phyloP scores from a whole-genome alignment of 2,888 invertebrate species.

The Hirtodrosophila cameraria region DNA sequence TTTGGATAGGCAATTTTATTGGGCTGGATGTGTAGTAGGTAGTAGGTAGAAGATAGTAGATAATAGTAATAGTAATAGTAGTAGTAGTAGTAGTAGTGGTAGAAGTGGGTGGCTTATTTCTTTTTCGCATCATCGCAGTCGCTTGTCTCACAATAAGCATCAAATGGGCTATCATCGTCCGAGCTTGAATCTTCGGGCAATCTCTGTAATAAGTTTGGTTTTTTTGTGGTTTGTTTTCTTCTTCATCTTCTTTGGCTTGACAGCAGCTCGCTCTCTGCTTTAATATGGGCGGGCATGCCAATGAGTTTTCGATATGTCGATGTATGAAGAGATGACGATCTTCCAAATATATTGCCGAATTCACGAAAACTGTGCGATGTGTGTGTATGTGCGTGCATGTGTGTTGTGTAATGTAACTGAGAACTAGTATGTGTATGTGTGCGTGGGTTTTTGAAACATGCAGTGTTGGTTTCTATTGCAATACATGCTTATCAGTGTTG shows the following conservation, averaged over 20 bases:
- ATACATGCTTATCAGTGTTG: slow-evolving; percentile 47
- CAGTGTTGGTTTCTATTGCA: slow-evolving; percentile 20
- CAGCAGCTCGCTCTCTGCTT: slow-evolving; percentile 20
- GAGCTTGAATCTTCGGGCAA: slow-evolving; percentile 83
- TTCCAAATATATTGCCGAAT: slow-evolving; percentile 41
- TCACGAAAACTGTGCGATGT: slow-evolving; percentile 26
- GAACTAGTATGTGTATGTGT: background rate
- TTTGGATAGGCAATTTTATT: slow-evolving; percentile 35
- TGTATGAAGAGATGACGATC: slow-evolving; percentile 24
- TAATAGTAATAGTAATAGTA: slow-evolving; percentile 12
- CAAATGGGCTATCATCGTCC: slow-evolving; percentile 83
- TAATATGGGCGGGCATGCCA: slow-evolving; percentile 42
- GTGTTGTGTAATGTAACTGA: background rate
- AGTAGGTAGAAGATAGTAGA: slow-evolving; percentile 15
- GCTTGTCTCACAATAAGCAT: slow-evolving; percentile 82
- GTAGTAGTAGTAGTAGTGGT: slow-evolving; percentile 37
- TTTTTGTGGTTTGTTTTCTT: slow-evolving; percentile 21
- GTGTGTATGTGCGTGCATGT: slow-evolving; percentile 8
- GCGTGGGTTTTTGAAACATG: slow-evolving; percentile 25
- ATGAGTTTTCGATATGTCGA: slow-evolving; percentile 11
- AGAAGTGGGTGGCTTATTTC: slow-evolving; percentile 54
- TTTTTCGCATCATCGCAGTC: slow-evolving; percentile 75
- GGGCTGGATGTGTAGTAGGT: slow-evolving; percentile 28
- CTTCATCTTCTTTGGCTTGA: slow-evolving; percentile 5
- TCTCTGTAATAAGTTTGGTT: slow-evolving; percentile 73